Percentiles rank a stretch among this genome's conserved stretches.
Conservation (phyloP, 2,888 invertebrate genomes). For the Phaonia tiefii region DNA sequence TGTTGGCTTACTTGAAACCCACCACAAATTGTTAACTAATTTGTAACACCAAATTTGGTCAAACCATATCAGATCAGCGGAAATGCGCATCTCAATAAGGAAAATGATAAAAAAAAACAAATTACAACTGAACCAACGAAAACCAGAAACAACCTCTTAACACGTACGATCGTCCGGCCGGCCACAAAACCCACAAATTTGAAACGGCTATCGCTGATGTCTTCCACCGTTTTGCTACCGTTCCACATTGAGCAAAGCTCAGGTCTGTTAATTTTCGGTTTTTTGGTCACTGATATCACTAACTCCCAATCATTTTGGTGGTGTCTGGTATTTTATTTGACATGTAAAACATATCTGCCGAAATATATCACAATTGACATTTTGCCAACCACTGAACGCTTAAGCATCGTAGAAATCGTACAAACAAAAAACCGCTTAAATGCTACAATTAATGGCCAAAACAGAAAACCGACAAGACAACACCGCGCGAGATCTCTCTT, state of each 20-base stretch:
- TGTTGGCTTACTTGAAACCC: conserved; percentile 5
- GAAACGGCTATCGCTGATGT: conserved; percentile 35
- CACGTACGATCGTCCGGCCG: too few species aligned
- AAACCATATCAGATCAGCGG: conserved; percentile 28
- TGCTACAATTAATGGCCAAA: conserved; percentile 59
- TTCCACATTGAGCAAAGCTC: background rate
- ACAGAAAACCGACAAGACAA: conserved; percentile 26
- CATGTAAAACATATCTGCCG: conserved; percentile 67
- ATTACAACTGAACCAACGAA: conserved; percentile 24
- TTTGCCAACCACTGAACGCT: conserved; percentile 58
- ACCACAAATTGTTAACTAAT: conserved; percentile 51
- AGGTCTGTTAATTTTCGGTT: background rate
- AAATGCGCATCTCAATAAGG: conserved; percentile 7
- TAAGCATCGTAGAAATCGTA: background rate
- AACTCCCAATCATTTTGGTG: background rate
- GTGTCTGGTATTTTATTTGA: conserved; percentile 62
- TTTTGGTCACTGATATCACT: conserved; percentile 23
- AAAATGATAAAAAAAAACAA: background rate
- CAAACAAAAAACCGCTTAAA: conserved; percentile 33
- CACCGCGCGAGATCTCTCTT: conserved; percentile 50
- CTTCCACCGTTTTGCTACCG: conserved; percentile 9
- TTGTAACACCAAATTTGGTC: conserved; percentile 47
- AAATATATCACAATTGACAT: conserved; percentile 67
- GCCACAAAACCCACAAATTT: conserved; percentile 50
- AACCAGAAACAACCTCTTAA: conserved; percentile 46